Base-by-base conservation (phyloP, 2,113 vertebrate species). In the Charadrius vociferus region DNA sequence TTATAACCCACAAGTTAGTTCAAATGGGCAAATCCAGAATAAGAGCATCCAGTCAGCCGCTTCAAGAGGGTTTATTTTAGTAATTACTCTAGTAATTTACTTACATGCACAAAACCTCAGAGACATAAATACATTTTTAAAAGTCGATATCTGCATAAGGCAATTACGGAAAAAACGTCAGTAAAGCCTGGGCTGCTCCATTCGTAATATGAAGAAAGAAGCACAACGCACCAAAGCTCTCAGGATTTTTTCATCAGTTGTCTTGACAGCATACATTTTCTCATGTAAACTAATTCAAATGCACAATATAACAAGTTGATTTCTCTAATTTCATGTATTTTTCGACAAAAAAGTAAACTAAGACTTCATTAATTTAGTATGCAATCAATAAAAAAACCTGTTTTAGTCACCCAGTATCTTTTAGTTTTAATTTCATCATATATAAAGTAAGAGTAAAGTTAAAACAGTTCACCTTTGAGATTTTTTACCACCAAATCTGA, bases 401-500 rank as follows among this genome's bases (percentile, higher is more conserved):
- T 5, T 89, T 73, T 12, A 61, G 49, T 50, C 49, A 89, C 12
- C 14, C 14, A 32, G 11, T 18, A 52, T 14, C 24, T 61, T 92
- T 20, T 43, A 4, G 52, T 71, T 85, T 84, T 86, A 29, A 49
- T 81, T 70, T 80, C 14, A 52, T 72, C 24, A 43, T 26, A 47
- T 20, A 84, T 39, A 59, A 77, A 78, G 18, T n/a, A 79, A 73
- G 53, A 95, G 7, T 45, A 81, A 92, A 91, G 19, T 88, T 92
- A 87, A 87, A 66, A 85, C 41, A 92, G 74, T 95, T 97, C 97
- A 99, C 99, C 99, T 99, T 98, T 99, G 99, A 88, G 98, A 97
- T 96, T 99, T 99, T 98, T 99, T 99, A 81, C 99, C 99, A 97
- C 99, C 99, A 90, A 99, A 99, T 90, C 99, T 99, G 90, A 99